Evolutionary conservation across 2,888 invertebrate genomes (phyloP).

Genomic region (Subacronicta megacephala): DNA sequence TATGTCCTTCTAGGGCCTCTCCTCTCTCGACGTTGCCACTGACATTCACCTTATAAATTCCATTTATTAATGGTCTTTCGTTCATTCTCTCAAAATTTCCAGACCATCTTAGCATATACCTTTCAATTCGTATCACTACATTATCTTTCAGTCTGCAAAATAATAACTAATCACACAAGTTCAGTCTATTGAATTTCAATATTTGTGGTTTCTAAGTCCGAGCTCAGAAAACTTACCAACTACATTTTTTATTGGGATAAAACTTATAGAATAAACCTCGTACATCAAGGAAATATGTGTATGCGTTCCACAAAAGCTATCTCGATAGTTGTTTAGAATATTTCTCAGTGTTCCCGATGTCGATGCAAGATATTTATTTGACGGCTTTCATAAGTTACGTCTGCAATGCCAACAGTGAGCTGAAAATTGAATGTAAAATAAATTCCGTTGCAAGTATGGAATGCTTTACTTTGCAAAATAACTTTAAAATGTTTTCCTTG

Average conservation of each 20-base stretch:
- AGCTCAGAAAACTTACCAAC: not conserved
- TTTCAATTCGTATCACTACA: no score
- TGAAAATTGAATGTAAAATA: slow-evolving; percentile 58
- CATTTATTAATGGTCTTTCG: no score
- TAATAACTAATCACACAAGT: no score
- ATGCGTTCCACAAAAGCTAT: slow-evolving; percentile 41
- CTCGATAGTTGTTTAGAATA: slow-evolving; percentile 56
- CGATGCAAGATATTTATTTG: slow-evolving; percentile 63
- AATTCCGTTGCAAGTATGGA: slow-evolving; percentile 47
- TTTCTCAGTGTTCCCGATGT: slow-evolving; percentile 55
- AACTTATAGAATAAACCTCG: slow-evolving; percentile 23
- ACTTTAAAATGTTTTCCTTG: slow-evolving; percentile 42
- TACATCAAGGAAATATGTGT: slow-evolving; percentile 36
- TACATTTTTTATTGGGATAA: not conserved
- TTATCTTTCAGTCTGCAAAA: no score
- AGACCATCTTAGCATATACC: no score
- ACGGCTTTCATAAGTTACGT: slow-evolving; percentile 60
- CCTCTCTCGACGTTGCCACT: no score
- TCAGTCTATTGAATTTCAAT: no score
- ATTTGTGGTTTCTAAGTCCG: no score
- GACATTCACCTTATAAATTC: no score
- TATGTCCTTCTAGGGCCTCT: no score
- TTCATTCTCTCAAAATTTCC: no score
- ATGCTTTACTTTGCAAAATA: slow-evolving; percentile 44
- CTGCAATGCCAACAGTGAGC: slow-evolving; percentile 52